Conservation (phyloP, 2,888 invertebrate genomes). For the Campopleginae sp. region DNA sequence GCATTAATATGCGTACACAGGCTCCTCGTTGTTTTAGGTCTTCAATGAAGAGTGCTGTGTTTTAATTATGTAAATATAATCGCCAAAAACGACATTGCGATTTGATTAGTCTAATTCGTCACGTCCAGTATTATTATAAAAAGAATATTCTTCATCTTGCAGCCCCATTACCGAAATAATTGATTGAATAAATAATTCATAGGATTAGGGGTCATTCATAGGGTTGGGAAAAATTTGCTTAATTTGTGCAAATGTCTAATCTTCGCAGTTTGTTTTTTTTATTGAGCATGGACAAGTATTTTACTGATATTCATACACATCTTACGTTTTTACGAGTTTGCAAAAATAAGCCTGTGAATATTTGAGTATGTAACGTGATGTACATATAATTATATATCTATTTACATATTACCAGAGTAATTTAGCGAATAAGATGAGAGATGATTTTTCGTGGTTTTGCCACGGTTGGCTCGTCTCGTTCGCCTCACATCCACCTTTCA, state of each 20-base stretch:
- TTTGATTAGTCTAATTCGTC: not conserved
- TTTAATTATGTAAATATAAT: not conserved
- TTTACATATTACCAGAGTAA: slow-evolving; percentile 35
- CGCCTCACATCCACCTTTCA: slow-evolving; percentile 4
- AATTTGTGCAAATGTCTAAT: not conserved
- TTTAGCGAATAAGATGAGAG: slow-evolving; percentile 51
- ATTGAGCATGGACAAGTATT: not conserved
- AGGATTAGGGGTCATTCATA: too few species aligned
- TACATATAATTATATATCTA: slow-evolving; percentile 48
- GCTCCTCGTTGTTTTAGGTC: not conserved
- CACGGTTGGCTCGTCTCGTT: slow-evolving; percentile 14
- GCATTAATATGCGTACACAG: not conserved
- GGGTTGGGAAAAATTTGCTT: not conserved
- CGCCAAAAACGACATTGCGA: not conserved
- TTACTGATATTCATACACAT: not conserved
- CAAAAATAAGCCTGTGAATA: slow-evolving; percentile 13
- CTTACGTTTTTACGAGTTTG: not conserved
- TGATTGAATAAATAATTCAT: not conserved
- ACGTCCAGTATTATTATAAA: not conserved
- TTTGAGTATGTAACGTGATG: slow-evolving; percentile 34
- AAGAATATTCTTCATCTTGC: not conserved
- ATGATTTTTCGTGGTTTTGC: slow-evolving; percentile 35
- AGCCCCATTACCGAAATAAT: not conserved
- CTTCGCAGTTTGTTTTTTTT: not conserved
- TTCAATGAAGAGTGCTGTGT: not conserved